Evolutionary conservation across 1,140 invertebrate species (phyloP), one percentile per base, ranked within the genome.

Genomic region (Adelges cooleyi): DNA sequence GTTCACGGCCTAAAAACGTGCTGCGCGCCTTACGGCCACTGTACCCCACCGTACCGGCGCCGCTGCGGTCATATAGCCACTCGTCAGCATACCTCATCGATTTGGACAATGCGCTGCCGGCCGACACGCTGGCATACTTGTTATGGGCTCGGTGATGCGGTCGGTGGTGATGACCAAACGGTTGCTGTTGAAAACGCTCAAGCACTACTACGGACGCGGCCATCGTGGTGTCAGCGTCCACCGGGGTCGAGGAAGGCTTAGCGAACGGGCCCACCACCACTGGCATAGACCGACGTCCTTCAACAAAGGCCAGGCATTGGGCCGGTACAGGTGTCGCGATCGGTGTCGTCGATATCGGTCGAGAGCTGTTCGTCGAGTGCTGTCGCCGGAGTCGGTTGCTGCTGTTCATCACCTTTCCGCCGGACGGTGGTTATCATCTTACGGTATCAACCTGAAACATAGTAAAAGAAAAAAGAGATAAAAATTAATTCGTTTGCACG

Each of bases 41-140:
- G 5, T 65, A 71, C 69, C 69, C 20, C 51, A 72, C 22, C 50
- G 36, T 68, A 33, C 33, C 62, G 65, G 25, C 72, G 71, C 59
- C 80, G 1, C 86, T 81, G 3, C 85, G 86, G 65, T 86, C 85
- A 70, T 89, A 89, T 1, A 89, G 78, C 86, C 86, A 89, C 29
- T 85, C 84, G 68, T 89, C 86, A 1, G 84, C 84, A 75, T 88
- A 89, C 68, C 87, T 84, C 86, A 89, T 89, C 71, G 86, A 87
- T 73, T 86, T 85, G 42, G 84, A 85, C 66, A 89, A 73, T 5
- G 82, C 76, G 67, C 78, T 81, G 15, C 79, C 77, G 17, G 75
- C 76, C 51, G 76, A 77, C 68, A 78, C 75, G 33, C 71, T 71
- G n/a, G 70, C 71, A 67, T 70, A 74, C 44, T 71, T 74, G 59